Evolutionary conservation across 2,113 vertebrate species (phyloP).

Genomic region (Crotalus viridis): DNA sequence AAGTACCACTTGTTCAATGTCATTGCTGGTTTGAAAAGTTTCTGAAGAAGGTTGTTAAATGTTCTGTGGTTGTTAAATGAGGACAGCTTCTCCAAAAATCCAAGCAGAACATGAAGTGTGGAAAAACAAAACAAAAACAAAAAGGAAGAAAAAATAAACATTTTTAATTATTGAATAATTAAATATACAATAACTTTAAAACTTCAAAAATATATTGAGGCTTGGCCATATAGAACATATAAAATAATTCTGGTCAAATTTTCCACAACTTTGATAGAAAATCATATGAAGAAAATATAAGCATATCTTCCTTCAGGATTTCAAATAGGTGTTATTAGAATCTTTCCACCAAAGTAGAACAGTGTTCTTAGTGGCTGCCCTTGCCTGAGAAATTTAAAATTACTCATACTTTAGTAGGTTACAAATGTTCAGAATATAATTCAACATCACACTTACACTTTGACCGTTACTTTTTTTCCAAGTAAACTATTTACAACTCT

Average conservation of each 20-base stretch:
- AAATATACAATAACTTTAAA: neutral
- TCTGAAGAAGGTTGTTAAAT: neutral
- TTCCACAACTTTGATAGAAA: neutral
- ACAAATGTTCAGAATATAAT: neutral
- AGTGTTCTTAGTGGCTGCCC: neutral
- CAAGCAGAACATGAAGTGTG: neutral
- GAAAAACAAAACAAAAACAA: neutral
- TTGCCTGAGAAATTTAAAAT: no score
- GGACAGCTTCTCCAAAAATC: neutral
- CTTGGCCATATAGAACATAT: neutral
- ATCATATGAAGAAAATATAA: neutral
- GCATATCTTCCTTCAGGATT: neutral
- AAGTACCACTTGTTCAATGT: neutral
- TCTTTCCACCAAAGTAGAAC: neutral
- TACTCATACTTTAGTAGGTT: neutral
- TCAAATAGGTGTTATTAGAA: neutral
- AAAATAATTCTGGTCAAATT: neutral
- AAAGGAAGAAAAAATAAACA: neutral
- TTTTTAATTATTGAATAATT: neutral
- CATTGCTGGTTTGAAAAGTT: neutral
- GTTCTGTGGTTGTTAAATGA: neutral
- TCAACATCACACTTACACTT: neutral
- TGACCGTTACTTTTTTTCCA: neutral
- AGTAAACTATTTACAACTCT: neutral
- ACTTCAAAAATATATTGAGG: neutral